Base-by-base conservation (phyloP, 1,140 invertebrate species). In the Gryllus bimaculatus region DNA sequence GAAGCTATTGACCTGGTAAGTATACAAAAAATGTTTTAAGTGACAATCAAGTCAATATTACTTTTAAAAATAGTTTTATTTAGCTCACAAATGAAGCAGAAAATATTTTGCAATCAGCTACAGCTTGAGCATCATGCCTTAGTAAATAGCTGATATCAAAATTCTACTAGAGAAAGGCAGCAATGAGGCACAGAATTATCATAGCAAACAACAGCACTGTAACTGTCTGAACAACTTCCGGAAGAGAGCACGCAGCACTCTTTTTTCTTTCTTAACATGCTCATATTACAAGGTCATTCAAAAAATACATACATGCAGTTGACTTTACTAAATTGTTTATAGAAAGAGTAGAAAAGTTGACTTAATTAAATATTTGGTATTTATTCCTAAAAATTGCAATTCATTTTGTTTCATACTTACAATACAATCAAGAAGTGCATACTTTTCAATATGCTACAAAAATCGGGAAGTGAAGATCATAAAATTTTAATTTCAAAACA, bases 61-160 rank as follows among this genome's bases (percentile, higher is more conserved):
- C 54, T 66, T 66, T 66, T 66, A 66, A 66, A 66, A 66, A 66
- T 66, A 66, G 54, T 66, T 66, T 66, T 66, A 66, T 66, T 66
- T 66, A 66, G 54, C 54, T 66, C 10, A 66, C 54, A 66, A 66
- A 66, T 13, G 18, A 66, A 66, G 54, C 54, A 66, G 54, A 66
- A 66, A 66, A 66, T 66, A 66, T 66, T 10, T 66, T 66, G 54
- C 54, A 66, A 10, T 66, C 18, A 18, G 54, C 54, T 66, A 18
- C 54, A 66, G 54, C 54, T 66, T 66, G 54, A 66, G 54, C 54
- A 66, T 10, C 54, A 66, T 66, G 54, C 54, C 26, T 66, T 66
- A 10, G 10, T 18, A 66, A 18, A 66, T 10, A 18, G 18, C 54
- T 13, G 54, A 66, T 66, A 66, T 13, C 10, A 66, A 66, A 66